Base-by-base conservation (phyloP, 1,140 invertebrate genomes). In the Zelostemma sp. region DNA sequence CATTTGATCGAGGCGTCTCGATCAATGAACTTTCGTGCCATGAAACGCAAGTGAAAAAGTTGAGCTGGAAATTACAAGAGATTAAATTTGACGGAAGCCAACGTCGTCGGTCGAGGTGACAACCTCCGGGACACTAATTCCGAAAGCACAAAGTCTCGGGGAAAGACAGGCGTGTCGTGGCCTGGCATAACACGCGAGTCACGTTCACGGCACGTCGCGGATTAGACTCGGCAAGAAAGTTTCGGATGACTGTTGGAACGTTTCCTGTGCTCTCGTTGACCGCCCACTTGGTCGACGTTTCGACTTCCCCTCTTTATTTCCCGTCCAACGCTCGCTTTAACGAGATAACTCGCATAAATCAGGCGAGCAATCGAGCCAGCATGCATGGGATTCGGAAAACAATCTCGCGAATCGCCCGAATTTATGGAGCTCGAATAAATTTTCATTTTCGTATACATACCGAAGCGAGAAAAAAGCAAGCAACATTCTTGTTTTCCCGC, bases 211-310 rank as follows among this genome's bases (percentile, higher is more conserved):
- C 51, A 31, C 51, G 19, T 43, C 40, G 18, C 19, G 40, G 40
- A 41, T 55, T 55, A 55, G 38, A 45, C 38, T 45, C 51, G n/a
- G n/a, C 38, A 31, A 45, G 41, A 45, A 45, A 45, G 41, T 45
- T 45, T 45, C 41, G 41, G 41, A 45, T 45, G 15, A 45, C 41
- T 45, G 16, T 45, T 6, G 6, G 41, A 45, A 45, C 41, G 11
- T 17, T 15, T 45, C 41, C 41, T 45, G 41, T n/a, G n/a, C n/a
- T n/a, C 41, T 45, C 41, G 16, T 45, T 45, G 28, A 16, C 16
- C 41, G 41, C 41, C 41, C 41, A 45, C 41, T 45, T 45, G 5
- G 41, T 45, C 16, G 14, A 17, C 14, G 41, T 45, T 16, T 11
- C 5, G 11, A 11, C 28, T 6, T n/a, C n/a, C n/a, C 28, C 28